Evolutionary conservation across 2,113 vertebrate species (phyloP).

Genomic region (Ceyx margarethae): DNA sequence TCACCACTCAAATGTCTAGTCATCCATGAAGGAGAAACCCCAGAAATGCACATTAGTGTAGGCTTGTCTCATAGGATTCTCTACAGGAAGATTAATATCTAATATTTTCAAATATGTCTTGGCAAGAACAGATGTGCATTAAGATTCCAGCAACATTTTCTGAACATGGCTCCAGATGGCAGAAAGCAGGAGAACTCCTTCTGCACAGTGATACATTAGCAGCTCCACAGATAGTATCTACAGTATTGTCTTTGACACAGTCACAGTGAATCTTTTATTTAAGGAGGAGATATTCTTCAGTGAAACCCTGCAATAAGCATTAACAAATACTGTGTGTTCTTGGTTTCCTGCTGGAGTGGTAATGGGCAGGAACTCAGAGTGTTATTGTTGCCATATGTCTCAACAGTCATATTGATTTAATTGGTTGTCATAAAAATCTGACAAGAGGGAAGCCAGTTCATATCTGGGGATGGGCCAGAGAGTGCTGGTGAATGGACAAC

Average conservation of each 20-base stretch:
- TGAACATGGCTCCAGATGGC: neutral
- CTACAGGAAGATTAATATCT: conserved; percentile 8
- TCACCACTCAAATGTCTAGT: neutral
- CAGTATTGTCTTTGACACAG: neutral
- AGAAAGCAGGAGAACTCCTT: neutral
- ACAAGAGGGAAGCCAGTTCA: conserved; percentile 8
- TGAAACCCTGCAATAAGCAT: conserved; percentile 11
- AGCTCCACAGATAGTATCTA: neutral
- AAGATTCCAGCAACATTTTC: conserved; percentile 16
- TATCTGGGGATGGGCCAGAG: conserved; percentile 30
- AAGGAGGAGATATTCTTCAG: conserved; percentile 8
- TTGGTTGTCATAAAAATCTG: conserved; percentile 49
- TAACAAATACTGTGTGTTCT: conserved; percentile 46
- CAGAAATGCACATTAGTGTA: neutral
- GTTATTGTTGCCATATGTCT: conserved; percentile 60
- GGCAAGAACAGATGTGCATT: neutral
- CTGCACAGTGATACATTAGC: neutral
- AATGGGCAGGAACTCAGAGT: conserved; percentile 27
- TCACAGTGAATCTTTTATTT: conserved; percentile 5
- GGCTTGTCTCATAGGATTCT: neutral
- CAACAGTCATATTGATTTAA: conserved; percentile 24
- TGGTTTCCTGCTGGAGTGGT: conserved; percentile 50
- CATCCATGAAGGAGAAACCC: neutral
- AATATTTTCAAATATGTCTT: conserved; percentile 11
- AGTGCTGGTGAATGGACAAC: neutral